Base-by-base conservation (phyloP, 2,888 invertebrate species). In the Agrotis ipsilon region DNA sequence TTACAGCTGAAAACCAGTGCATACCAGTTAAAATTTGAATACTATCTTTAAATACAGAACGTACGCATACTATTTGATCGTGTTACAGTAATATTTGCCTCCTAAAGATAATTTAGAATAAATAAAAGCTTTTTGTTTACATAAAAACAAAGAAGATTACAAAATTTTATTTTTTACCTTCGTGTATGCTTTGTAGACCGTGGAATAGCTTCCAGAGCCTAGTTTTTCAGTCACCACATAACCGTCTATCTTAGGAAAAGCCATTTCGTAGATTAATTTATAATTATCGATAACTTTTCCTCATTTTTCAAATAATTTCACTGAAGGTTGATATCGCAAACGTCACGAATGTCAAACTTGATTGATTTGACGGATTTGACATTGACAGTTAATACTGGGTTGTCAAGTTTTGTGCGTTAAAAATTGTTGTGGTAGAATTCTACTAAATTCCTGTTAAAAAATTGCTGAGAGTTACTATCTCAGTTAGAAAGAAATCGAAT, bases 191-290 rank as follows among this genome's bases (percentile, higher is more conserved):
- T 98, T 98, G 90, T 98, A 98, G 0, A 99, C 98, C 0, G 97
- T 97, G 0, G 98, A 98, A 93, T 98, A 98, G 82, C 98, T 98
- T 2, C 98, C 98, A 21, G 97, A 97, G 0, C 98, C 98, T 14
- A 98, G 96, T 92, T 97, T 98, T 85, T 98, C 97, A 5, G 97
- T 96, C 61, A 98, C 96, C 21, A 97, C 96, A 87, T 97, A 98
- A 57, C 97, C 98, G 60, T 97, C 97, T 77, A 98, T 96, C 74
- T 96, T 96, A 3, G 97, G 97, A 63, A 96, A 94, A 66, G 94
- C 92, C 97, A 97, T 97, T 84, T 87, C 83, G 39, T n/a, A 39
- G 0, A 39, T 54, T 73, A 57, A 46, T 45, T 21, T 18, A 9
- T 49, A 54, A 18, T 64, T 74, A 75, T 60, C 27, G 51, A 49